phyloP scores from a whole-genome alignment of 2,888 invertebrate genomes.

The Aspidiotus destructor region DNA sequence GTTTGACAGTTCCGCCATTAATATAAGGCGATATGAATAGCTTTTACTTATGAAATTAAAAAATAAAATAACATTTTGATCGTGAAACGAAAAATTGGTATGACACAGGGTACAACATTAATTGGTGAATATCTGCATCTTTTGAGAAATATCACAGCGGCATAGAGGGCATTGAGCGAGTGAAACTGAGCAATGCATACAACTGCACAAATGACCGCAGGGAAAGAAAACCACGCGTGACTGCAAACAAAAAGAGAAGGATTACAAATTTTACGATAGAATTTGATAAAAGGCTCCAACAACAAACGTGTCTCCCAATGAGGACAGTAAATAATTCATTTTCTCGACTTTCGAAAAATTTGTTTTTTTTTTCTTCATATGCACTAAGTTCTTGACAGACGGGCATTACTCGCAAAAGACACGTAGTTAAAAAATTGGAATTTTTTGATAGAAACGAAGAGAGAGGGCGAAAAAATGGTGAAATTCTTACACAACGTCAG shows the following conservation, averaged over 20 bases:
- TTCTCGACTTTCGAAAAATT: background rate
- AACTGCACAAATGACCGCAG: conserved; percentile 81
- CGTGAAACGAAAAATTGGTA: too few species aligned
- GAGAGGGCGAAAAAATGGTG: too few species aligned
- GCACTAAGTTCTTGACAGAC: too few species aligned
- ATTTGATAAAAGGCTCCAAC: background rate
- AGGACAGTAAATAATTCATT: background rate
- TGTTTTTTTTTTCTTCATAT: too few species aligned
- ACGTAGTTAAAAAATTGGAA: too few species aligned
- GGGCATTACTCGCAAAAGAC: too few species aligned
- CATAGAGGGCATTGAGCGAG: conserved; percentile 68
- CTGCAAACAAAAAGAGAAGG: conserved; percentile 44
- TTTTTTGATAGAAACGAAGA: too few species aligned
- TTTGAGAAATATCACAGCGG: conserved; percentile 57
- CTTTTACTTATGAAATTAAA: too few species aligned
- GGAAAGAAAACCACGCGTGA: conserved; percentile 71
- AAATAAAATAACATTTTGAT: too few species aligned
- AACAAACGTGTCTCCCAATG: background rate
- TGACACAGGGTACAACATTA: background rate
- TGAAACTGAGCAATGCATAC: conserved; percentile 56
- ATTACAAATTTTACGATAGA: background rate
- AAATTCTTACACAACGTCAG: too few species aligned
- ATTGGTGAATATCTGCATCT: conserved; percentile 45
- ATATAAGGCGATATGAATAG: too few species aligned
- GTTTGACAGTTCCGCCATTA: too few species aligned